Evolutionary conservation across 2,888 invertebrate genomes (phyloP), one percentile per base, ranked within the genome.

Genomic region (Cephus spinipes): DNA sequence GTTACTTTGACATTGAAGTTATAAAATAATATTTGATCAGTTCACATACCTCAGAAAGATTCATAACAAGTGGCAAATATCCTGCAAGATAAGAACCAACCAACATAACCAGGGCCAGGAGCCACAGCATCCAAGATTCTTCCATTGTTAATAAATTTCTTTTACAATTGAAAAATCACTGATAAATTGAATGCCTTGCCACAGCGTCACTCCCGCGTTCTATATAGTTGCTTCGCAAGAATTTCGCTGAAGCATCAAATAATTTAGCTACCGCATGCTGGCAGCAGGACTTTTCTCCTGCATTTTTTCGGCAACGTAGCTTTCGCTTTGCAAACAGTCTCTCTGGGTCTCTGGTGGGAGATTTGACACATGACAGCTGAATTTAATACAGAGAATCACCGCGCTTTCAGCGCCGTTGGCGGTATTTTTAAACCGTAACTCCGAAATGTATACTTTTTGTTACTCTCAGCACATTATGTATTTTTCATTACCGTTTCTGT

Each of bases 1-100:
- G 2, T 55, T 55, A 23, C 23, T 23, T 55, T 23, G 23, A 9
- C 9, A 55, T 55, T 55, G 23, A 55, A 55, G 9, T 55, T 23
- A 9, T 1, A 55, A 55, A 55, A 23, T 23, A 55, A 55, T 55
- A 23, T 23, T 40, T 23, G 23, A 55, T 55, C 23, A 23, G 6
- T 77, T 75, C 68, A 83, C 91, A 92, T 92, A 98, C 99, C 96
- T 99, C 99, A 55, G 99, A 98, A 92, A 99, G 94, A 86, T 95
- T 95, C 91, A 99, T 96, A 84, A 98, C 96, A 83, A 99, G 92
- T 33, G 99, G 99, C 89, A 99, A 96, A 80, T 96, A 97, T 76
- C 99, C 99, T 85, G 98, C 96, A 76, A 98, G 92, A 92, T 98
- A 99, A 77, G 98, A 98, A 1, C 99, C 99, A 79, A 98, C 94